Conservation (phyloP, 2,888 invertebrate genomes). For the Automeris io region DNA sequence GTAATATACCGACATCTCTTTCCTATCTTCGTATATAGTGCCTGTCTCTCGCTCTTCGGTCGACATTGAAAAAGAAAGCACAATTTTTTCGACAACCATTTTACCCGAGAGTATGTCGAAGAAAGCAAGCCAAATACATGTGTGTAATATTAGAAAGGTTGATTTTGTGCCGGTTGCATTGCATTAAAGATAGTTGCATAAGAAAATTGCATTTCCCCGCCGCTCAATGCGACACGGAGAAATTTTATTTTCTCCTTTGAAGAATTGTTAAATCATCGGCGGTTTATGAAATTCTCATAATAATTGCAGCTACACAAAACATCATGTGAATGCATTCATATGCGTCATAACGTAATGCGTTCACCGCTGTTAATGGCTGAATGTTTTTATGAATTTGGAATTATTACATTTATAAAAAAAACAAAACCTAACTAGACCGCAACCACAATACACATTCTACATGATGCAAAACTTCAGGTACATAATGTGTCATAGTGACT, state of each 20-base stretch:
- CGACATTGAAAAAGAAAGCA: slow-evolving; percentile 77
- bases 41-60: slow-evolving; percentile 35
- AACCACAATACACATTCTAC: too few species aligned
- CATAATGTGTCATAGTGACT: too few species aligned
- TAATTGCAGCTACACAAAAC: slow-evolving; percentile 5
- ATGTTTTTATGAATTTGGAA: too few species aligned
- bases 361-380: neutral
- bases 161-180: slow-evolving; percentile 60
- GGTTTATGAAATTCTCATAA: slow-evolving; percentile 8
- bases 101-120: slow-evolving; percentile 69
- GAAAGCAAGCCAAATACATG: slow-evolving; percentile 72
- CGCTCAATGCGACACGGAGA: slow-evolving; percentile 29
- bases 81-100: slow-evolving; percentile 59
- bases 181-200: slow-evolving; percentile 66
- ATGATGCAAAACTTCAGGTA: too few species aligned
- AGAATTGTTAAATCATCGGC: slow-evolving; percentile 3
- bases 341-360: neutral
- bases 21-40: slow-evolving; percentile 32
- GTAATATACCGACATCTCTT: slow-evolving; percentile 41
- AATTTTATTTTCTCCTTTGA: slow-evolving; percentile 14
- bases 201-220: slow-evolving; percentile 68
- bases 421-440: too few species aligned
- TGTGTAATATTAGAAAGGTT: slow-evolving; percentile 73
- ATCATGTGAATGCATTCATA: neutral
- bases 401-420: too few species aligned